Evolutionary conservation across 2,797 vertebrate species (phyloP).

Genomic region (Acomys russatus): DNA sequence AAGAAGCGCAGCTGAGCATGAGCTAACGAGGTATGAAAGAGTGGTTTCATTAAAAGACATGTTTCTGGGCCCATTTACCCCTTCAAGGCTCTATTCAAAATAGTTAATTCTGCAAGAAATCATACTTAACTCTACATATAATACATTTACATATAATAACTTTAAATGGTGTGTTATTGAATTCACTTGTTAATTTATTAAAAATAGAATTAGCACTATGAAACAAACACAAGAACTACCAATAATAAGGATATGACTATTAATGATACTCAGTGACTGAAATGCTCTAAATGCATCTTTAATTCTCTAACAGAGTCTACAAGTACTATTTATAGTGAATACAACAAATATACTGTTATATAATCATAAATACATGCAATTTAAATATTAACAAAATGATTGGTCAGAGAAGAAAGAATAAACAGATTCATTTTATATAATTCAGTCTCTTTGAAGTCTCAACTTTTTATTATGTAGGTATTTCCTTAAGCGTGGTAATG

Average conservation of each 20-base stretch:
- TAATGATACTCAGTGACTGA: background rate
- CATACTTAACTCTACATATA: background rate
- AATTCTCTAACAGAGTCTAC: background rate
- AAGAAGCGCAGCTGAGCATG: background rate
- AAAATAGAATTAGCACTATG: background rate
- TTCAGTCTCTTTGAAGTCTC: background rate
- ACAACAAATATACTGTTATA: background rate
- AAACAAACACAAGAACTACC: background rate
- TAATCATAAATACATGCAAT: background rate
- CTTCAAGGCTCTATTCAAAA: background rate
- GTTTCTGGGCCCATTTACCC: background rate
- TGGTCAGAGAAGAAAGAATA: background rate
- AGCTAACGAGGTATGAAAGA: background rate
- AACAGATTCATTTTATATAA: background rate
- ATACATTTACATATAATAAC: background rate
- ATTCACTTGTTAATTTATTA: background rate
- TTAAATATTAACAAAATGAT: slow-evolving; percentile 35
- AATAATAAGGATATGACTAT: background rate
- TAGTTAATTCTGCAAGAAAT: background rate
- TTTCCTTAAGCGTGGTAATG: slow-evolving; percentile 14
- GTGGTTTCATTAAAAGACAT: background rate
- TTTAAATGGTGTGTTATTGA: background rate
- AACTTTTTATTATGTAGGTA: background rate
- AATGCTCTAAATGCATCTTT: background rate
- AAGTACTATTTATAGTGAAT: background rate